A percentile compares a stretch with the other conserved stretches of the same genome.
phyloP scores from a whole-genome alignment of 2,797 vertebrate genomes.

The Poeciliopsis gracilis region DNA sequence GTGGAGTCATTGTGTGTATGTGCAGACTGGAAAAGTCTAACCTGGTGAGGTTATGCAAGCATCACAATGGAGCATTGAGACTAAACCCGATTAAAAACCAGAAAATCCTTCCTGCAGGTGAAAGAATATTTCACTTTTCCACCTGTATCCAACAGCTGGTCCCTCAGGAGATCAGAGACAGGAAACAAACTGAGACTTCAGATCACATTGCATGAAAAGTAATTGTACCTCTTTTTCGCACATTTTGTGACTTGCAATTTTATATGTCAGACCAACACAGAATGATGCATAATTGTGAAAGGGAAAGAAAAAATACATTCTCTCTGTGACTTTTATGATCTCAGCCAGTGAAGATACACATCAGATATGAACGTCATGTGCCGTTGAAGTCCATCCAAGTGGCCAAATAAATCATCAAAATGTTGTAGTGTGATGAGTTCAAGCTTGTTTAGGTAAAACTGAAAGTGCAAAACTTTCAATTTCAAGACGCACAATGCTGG shows the following conservation, averaged over 20 bases:
- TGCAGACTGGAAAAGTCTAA: slow-evolving; percentile 40
- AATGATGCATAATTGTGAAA: not conserved
- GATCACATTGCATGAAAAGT: not conserved
- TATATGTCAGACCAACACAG: not conserved
- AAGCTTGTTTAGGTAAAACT: not conserved
- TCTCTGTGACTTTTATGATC: too few species aligned
- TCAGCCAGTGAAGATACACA: not conserved
- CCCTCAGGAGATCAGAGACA: slow-evolving; percentile 38
- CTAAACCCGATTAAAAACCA: slow-evolving; percentile 63
- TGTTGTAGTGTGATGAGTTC: not conserved
- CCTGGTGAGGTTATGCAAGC: slow-evolving; percentile 41
- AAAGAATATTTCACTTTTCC: slow-evolving; percentile 57
- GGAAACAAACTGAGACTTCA: slow-evolving; percentile 20
- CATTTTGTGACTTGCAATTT: not conserved
- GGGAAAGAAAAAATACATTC: not conserved
- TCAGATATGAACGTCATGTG: not conserved
- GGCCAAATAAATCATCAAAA: not conserved
- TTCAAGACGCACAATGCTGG: not conserved
- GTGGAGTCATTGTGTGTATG: slow-evolving; percentile 53
- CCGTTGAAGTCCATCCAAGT: not conserved
- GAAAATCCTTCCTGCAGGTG: slow-evolving; percentile 57
- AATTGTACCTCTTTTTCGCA: too few species aligned
- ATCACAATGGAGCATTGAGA: slow-evolving; percentile 64
- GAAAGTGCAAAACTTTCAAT: not conserved
- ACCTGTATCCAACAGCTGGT: slow-evolving; percentile 32